phyloP scores from a whole-genome alignment of 2,797 vertebrate species.

The Balearica regulorum region DNA sequence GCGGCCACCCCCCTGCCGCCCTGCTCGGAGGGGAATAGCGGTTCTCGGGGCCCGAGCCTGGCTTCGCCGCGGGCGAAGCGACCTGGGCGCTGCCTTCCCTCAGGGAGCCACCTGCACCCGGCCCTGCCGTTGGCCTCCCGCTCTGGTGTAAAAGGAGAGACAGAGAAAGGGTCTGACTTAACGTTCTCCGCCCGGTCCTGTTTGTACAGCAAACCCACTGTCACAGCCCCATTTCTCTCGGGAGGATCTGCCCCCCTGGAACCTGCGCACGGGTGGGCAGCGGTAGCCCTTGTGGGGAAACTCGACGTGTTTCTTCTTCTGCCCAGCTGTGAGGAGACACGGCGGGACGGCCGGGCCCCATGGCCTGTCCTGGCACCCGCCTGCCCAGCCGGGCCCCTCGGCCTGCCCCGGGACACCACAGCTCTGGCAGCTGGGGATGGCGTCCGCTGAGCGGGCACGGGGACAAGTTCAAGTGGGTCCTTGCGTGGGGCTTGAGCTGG shows the following conservation, averaged over 20 bases:
- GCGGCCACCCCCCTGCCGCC: background rate
- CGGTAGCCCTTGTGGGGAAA: fast-evolving
- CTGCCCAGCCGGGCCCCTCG: fast-evolving
- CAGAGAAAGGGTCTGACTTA: background rate
- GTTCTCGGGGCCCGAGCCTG: background rate
- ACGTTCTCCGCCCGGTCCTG: fast-evolving
- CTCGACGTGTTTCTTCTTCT: no score
- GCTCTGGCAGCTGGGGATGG: fast-evolving
- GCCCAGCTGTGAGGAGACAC: no score
- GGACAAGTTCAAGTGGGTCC: fast-evolving
- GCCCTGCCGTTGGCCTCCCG: no score
- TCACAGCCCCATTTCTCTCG: background rate
- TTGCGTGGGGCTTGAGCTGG: no score
- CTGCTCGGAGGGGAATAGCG: background rate
- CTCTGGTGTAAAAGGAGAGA: background rate
- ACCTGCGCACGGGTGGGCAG: background rate
- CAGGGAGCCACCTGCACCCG: background rate
- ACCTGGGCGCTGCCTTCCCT: background rate
- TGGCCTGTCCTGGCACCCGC: background rate
- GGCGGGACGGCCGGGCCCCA: background rate
- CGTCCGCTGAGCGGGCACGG: fast-evolving
- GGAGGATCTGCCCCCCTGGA: background rate
- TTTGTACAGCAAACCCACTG: background rate
- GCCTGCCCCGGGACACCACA: background rate
- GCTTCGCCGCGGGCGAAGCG: background rate